Conservation (phyloP, 2,888 invertebrate genomes). For the Antheraea yamamai region DNA sequence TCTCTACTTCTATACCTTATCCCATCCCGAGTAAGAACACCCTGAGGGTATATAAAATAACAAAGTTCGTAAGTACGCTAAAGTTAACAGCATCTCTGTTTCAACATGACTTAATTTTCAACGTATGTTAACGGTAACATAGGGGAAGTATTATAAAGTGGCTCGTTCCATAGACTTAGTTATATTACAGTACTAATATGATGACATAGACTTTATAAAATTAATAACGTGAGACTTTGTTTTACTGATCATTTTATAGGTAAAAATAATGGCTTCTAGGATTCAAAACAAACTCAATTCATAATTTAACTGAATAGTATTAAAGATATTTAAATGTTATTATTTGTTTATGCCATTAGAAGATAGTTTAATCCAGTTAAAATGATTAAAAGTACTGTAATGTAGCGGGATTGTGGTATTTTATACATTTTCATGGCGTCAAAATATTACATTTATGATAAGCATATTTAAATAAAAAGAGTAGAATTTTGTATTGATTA, state of each 20-base stretch:
- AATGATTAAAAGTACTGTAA: not conserved
- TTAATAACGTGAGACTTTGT: not conserved
- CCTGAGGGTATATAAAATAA: conserved; percentile 66
- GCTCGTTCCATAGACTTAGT: not conserved
- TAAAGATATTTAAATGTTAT: not conserved
- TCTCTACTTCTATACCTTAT: conserved; percentile 46
- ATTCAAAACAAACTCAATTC: not conserved
- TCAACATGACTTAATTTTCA: conserved; percentile 69
- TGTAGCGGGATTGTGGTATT: not conserved
- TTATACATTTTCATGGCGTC: not conserved
- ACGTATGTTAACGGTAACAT: conserved; percentile 67
- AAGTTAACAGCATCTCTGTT: conserved; percentile 66
- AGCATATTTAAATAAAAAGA: not conserved
- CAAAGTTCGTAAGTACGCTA: conserved; percentile 65
- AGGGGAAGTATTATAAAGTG: conserved; percentile 58
- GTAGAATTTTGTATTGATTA: not conserved
- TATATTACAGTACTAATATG: not conserved
- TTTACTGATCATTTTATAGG: not conserved
- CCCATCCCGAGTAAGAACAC: conserved; percentile 53
- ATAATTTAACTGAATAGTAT: not conserved
- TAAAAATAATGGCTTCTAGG: not conserved
- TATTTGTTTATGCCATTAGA: not conserved
- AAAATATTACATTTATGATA: not conserved
- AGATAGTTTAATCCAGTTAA: not conserved
- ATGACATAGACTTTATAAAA: not conserved